Conservation (phyloP, 2,888 invertebrate species). For the Drosophila putrida region DNA sequence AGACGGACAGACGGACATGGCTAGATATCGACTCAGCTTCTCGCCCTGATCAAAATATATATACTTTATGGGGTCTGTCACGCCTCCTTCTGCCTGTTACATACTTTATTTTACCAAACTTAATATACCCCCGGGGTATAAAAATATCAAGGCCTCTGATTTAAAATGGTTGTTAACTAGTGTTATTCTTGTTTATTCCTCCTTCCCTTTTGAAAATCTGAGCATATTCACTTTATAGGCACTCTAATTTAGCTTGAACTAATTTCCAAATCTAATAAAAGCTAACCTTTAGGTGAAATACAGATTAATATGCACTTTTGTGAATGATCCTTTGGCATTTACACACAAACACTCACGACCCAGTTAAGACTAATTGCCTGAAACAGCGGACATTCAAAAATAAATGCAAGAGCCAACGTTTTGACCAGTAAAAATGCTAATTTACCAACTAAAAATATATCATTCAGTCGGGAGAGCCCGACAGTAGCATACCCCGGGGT, state of each 20-base stretch:
- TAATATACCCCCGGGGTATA: no score
- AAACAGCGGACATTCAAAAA: constrained; percentile 36
- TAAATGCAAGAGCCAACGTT: constrained; percentile 35
- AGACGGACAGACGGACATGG: no score
- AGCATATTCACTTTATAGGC: not conserved
- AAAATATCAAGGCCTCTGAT: no score
- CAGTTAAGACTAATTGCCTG: constrained; percentile 46
- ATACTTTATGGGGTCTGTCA: no score
- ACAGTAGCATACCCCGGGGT: no score
- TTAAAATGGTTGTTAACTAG: no score
- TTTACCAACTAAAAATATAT: constrained; percentile 36
- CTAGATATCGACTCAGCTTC: no score
- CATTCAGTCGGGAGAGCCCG: no score
- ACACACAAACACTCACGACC: constrained; percentile 17
- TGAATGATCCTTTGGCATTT: constrained; percentile 27
- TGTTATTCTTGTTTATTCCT: not conserved
- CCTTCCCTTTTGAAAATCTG: no score
- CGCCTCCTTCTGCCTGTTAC: no score
- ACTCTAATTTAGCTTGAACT: not conserved
- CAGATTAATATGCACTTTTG: not conserved
- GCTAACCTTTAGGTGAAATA: constrained; percentile 9
- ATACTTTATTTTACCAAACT: no score
- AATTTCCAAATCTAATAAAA: constrained; percentile 17
- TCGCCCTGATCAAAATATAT: no score
- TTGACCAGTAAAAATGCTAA: constrained; percentile 53